A percentile compares a stretch with the other conserved stretches of the same genome.
Evolutionary conservation across 2,113 vertebrate genomes (phyloP).

Genomic region (human): GRCh38 chr4:26764501-26765000

Average conservation of each 20-base stretch:
- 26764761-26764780: neutral
- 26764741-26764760: neutral
- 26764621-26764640: neutral
- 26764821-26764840: neutral
- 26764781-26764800: neutral
- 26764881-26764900: neutral
- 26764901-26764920: neutral
- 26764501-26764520: neutral
- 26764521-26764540: neutral
- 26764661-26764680: neutral
- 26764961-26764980: neutral
- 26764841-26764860: neutral
- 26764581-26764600: neutral
- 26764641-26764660: neutral
- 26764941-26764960: neutral
- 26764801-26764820: neutral
- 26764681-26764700: neutral
- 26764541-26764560: neutral
- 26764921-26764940: neutral
- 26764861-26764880: neutral
- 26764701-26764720: neutral
- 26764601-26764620: neutral
- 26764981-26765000: neutral
- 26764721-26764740: neutral
- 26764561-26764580: conserved; percentile 2